Percentiles rank a stretch among this genome's conserved stretches.
Conservation (phyloP, 2,888 invertebrate species). For the Elgonia sp. region DNA sequence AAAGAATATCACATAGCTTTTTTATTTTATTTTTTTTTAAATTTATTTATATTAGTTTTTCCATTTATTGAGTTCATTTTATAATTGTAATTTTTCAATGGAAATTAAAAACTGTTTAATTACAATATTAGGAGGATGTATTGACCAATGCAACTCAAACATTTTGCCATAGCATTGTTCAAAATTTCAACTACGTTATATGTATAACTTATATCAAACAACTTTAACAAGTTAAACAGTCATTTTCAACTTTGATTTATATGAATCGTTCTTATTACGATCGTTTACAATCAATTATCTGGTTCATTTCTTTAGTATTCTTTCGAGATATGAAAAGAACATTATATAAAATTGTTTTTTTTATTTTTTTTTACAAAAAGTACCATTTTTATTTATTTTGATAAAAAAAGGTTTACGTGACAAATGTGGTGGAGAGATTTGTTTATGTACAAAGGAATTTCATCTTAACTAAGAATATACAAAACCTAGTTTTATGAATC, state of each 20-base stretch:
- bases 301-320: constrained; percentile 11
- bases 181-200: background rate
- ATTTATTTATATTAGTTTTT: too few species aligned
- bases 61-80: too few species aligned
- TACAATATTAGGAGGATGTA: background rate
- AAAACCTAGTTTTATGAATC: constrained; percentile 9
- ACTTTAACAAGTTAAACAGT: constrained; percentile 35
- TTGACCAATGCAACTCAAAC: background rate
- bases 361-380: constrained; percentile 15
- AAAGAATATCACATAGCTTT: too few species aligned
- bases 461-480: constrained; percentile 11
- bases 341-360: constrained; percentile 1
- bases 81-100: too few species aligned
- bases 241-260: constrained; percentile 27
- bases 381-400: constrained; percentile 9
- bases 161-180: background rate
- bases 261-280: constrained; percentile 7
- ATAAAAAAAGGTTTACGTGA: constrained; percentile 15
- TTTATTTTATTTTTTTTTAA: too few species aligned
- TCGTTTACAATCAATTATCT: constrained; percentile 31
- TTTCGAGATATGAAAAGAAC: constrained; percentile 8
- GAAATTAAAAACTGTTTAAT: background rate
- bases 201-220: constrained; percentile 21
- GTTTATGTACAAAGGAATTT: constrained; percentile 26
- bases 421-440: background rate